A percentile compares a stretch with the other conserved stretches of the same genome.
Conservation (phyloP, 2,113 vertebrate genomes). For the Morone chrysops region DNA sequence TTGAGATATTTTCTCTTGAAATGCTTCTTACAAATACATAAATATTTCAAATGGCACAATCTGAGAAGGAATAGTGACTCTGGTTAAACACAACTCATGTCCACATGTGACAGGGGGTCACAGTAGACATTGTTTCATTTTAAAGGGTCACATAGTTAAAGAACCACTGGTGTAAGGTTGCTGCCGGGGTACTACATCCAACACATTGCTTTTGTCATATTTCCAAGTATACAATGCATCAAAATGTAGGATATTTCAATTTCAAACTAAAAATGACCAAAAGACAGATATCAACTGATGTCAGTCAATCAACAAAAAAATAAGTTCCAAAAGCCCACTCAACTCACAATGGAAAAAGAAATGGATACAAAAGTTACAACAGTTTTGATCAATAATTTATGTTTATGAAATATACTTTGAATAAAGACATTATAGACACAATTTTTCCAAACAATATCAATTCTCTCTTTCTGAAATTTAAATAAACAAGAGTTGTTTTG, state of each 20-base stretch:
- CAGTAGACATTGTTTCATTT: neutral
- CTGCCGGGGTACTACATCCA: neutral
- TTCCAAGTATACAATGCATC: neutral
- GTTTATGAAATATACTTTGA: neutral
- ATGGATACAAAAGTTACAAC: too few relatives aligned
- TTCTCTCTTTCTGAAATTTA: neutral
- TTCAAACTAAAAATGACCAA: neutral
- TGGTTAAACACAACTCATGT: too few relatives aligned
- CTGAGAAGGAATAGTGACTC: too few relatives aligned
- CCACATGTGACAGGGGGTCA: neutral
- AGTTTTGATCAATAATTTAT: neutral
- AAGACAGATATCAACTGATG: neutral
- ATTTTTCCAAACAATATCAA: neutral
- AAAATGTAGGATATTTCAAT: too few relatives aligned
- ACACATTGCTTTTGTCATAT: neutral
- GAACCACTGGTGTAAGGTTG: neutral
- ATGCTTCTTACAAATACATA: neutral
- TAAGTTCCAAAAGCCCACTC: too few relatives aligned
- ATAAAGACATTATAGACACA: too few relatives aligned
- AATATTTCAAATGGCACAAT: too few relatives aligned
- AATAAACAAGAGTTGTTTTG: neutral
- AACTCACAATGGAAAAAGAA: too few relatives aligned
- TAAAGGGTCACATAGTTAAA: neutral
- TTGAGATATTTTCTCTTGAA: neutral
- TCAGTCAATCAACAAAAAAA: neutral